Base-by-base conservation (phyloP, 2,888 invertebrate species). In the Tenthredo scrophulariae region DNA sequence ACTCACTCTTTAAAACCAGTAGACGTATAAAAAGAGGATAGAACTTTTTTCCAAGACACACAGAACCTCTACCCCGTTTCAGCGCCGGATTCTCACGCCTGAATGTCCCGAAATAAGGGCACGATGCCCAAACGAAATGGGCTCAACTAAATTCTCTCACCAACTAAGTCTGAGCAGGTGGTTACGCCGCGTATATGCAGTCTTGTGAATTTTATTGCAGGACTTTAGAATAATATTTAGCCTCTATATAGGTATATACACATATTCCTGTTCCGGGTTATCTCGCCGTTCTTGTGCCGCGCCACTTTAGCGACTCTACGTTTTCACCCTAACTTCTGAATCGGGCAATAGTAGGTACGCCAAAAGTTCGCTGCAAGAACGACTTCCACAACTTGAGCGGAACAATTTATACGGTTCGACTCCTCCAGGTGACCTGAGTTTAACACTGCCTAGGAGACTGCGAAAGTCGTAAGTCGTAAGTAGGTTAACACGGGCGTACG, bases 81-180 rank as follows among this genome's bases (percentile, higher is more conserved):
- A 13, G 10, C 50, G 0, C 26, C 62, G 50, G 18, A 22, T 65
- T 67, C 89, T 90, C 86, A 90, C 89, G 91, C 91, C 89, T 88
- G 88, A 89, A 83, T 86, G 88, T 89, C 84, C 86, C 89, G 87
- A 89, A 91, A 89, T 91, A 91, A 91, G 89, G 90, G 88, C 85
- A 54, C 26, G 15, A 70, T 77, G 33, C 85, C 86, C 86, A 80
- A 70, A 85, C 85, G 65, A 67, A 90, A 90, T 88, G 88, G 88
- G 87, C 87, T 89, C 87, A 86, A 88, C 88, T 89, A 89, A 89
- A 90, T 90, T 89, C 87, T 88, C 87, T 84, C 86, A 85, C 84
- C 88, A 46, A 84, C 84, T 84, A 84, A 72, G 54, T 62, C 40
- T 72, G 46, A 46, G 74, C 43, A 40, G 67, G 77, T n/a, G 54